Evolutionary conservation across 2,888 invertebrate species (phyloP), one percentile per base, ranked within the genome.

Genomic region (Rhagonycha lutea): DNA sequence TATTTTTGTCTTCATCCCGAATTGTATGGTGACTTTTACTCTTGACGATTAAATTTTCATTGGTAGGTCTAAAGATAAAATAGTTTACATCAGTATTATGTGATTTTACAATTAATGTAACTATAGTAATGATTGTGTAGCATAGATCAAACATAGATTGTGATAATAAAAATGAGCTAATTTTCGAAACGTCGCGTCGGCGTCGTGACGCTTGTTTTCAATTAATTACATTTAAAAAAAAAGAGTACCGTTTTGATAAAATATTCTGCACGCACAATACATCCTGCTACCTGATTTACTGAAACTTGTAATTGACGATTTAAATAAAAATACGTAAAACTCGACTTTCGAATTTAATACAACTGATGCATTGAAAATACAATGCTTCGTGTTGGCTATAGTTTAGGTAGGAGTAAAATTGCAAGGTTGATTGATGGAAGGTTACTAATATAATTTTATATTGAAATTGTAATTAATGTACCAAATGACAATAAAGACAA

Each of bases 1-100:
- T 28, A 72, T 70, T 69, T 61, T 78, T 76, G 62, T 82, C 82
- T 78, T 82, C 75, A 79, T 79, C 82, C 67, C 74, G 74, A 70
- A 83, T 76, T 26, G 75, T 61, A 24, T 83, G 80, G 63, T 85
- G 85, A 79, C 86, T 87, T 77, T 82, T 84, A 82, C 86, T 88
- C 80, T 86, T 87, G 26, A 82, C 82, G 62, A 87, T 78, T 24
- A 83, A 82, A 73, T 81, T 82, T 79, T 87, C 86, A 73, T 83
- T 80, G 32, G 79, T 82, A 78, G 81, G 80, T 78, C 86, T 86
- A 81, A 78, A 80, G 68, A 68, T 60, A 68, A 61, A 18, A 61
- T n/a, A 70, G 14, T n/a, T 14, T 26, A 28, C 9, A 12, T 24
- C n/a, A 65, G 12, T 18, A 24, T 68, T 28, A 9, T 12, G 14